Evolutionary conservation across 2,797 vertebrate species (phyloP), one percentile per base, ranked within the genome.

Genomic region (Lophotriccus pileatus): DNA sequence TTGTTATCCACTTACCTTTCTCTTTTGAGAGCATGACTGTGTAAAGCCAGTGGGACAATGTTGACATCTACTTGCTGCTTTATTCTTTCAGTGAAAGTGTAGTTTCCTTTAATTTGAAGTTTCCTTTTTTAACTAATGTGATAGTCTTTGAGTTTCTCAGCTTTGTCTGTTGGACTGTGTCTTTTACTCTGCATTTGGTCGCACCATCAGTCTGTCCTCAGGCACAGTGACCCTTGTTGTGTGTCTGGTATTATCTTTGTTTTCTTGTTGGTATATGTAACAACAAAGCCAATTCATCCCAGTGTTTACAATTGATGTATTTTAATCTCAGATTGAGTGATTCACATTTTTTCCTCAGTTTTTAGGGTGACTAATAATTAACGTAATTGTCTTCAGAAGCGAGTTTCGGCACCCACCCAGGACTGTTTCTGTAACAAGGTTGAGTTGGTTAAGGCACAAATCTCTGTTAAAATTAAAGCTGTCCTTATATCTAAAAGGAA

Each of bases 121-220:
- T 41, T 69, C 2, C 10, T 56, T 72, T 87, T 69, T 63, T 50
- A 53, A 50, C 15, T 69, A 4, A 21, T 58, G 14, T 34, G 25
- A 34, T 20, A 72, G 30, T 52, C 17, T 68, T 77, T 37, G 21
- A 7, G 12, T 85, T 82, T 66, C 46, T 87, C 74, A 27, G 4
- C 30, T 79, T 89, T 75, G 17, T 68, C 30, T 2, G 0, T 49
- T 49, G 34, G 47, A 30, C 60, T 87, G 30, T 30, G n/a, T 53
- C 14, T 10, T 58, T 23, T 5, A 2, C 44, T 70, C 56, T 43
- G 50, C 62, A 28, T 20, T 21, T 69, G 44, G 43, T 78, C n/a
- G 22, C 14, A 20, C 22, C 1, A 4, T 39, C 50, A 19, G 0
- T 44, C 7, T 1, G 1, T 58, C 14, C 76, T 86, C 28, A 14